Base-by-base conservation (phyloP, 2,113 vertebrate genomes). In the Scortum barcoo region DNA sequence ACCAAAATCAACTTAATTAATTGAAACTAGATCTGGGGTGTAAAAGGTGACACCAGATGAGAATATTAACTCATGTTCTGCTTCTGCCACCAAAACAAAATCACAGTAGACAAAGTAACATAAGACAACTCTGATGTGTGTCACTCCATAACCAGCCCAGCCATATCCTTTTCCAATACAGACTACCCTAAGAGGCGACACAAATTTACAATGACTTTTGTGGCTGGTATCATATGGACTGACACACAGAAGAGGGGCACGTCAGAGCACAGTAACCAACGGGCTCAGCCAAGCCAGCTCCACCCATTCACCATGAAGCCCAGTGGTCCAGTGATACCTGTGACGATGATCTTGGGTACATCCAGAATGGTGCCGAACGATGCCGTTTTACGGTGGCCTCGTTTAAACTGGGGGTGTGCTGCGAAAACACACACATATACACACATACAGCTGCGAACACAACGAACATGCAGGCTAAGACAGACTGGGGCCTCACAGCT, bases 331-430 rank as follows among this genome's bases (percentile, higher is more conserved):
- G 95, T 93, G 96, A 96, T 99, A 99, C 98, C 98, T 99, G 98
- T 96, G 95, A 98, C 95, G 98, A 98, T 94, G 98, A 99, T 98
- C 97, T 99, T 97, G 96, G 98, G 98, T 95, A 99, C 96, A 96
- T 99, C 98, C 97, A 99, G 97, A 97, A 99, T 99, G 97, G 97
- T 99, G 96, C 98, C 98, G 95, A 96, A 97, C 88, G 98, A 99
- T 93, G 98, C 98, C 70, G 98, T 99, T 99, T 99, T 99, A 97
- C 98, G 98, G 93, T 99, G 98, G 95, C 98, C 98, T 96, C 96
- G 97, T 96, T 99, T 99, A 97, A 96, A 97, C 96, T 95, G 98
- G 87, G 94, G 93, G 93, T 93, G 95, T 96, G 96, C 97, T 97
- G 98, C 96, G 95, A 98, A 98, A 97, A 99, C 95, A 99, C 96